Evolutionary conservation across 2,888 invertebrate species (phyloP).

Genomic region (Microchrysa polita): DNA sequence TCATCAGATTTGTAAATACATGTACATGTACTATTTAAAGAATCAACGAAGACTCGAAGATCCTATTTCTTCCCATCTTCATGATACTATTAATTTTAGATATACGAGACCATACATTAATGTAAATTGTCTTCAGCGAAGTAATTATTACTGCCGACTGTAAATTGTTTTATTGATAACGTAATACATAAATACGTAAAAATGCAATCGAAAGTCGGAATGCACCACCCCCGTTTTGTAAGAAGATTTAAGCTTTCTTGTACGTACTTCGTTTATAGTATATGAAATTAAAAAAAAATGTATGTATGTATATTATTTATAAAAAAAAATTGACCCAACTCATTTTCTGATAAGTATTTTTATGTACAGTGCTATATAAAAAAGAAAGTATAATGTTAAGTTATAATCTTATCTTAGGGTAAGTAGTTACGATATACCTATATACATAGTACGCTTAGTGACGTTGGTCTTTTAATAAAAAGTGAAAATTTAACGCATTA

Average conservation of each 20-base stretch:
- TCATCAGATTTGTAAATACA: slow-evolving; percentile 27
- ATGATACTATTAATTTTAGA: not conserved
- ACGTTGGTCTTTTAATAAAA: slow-evolving; percentile 5
- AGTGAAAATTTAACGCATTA: too few species aligned
- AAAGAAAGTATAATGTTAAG: not conserved
- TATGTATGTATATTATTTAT: slow-evolving; percentile 17
- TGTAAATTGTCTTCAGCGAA: not conserved
- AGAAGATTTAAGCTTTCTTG: too few species aligned
- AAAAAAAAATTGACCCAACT: slow-evolving; percentile 6
- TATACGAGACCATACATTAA: not conserved
- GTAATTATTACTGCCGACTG: not conserved
- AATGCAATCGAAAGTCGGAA: slow-evolving; percentile 1
- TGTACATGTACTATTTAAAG: not conserved
- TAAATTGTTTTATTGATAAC: not conserved
- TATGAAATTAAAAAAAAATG: not conserved
- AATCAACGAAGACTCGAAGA: not conserved
- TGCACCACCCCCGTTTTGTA: not conserved
- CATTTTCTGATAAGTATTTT: slow-evolving; percentile 7
- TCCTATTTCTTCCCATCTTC: not conserved
- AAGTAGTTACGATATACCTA: slow-evolving; percentile 13
- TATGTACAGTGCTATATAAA: not conserved
- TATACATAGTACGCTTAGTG: slow-evolving; percentile 17
- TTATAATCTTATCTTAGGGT: not conserved
- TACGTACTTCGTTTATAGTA: too few species aligned
- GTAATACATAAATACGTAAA: not conserved